Conservation (phyloP, 2,888 invertebrate species). For the Eurytoma californica region DNA sequence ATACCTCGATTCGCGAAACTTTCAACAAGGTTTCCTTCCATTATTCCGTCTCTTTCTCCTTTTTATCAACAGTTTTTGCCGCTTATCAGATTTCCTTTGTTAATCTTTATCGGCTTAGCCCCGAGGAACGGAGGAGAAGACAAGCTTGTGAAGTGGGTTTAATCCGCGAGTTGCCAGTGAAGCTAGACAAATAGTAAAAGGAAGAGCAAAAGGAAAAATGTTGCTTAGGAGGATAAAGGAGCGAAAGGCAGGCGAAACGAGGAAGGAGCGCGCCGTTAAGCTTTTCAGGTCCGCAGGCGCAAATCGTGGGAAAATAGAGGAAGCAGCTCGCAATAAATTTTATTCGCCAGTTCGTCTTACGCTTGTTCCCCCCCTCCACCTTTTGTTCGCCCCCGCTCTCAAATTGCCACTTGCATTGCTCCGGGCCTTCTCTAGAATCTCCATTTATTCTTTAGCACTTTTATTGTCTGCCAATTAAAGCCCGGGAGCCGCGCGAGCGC, state of each 20-base stretch:
- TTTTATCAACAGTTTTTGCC: not conserved
- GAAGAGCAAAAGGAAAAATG: slow-evolving; percentile 27
- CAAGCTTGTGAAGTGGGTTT: slow-evolving; percentile 55
- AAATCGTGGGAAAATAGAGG: slow-evolving; percentile 60
- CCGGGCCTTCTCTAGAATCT: slow-evolving; percentile 34
- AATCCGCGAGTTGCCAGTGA: slow-evolving; percentile 55
- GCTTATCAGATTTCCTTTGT: slow-evolving; percentile 25
- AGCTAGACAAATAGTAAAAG: slow-evolving; percentile 44
- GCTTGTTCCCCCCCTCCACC: slow-evolving; percentile 48
- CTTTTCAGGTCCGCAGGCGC: slow-evolving; percentile 56
- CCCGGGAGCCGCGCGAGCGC: not conserved
- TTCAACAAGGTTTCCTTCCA: not conserved
- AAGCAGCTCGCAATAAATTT: slow-evolving; percentile 60
- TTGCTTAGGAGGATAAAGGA: slow-evolving; percentile 40
- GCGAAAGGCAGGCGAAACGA: no score
- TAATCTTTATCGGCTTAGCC: slow-evolving; percentile 47
- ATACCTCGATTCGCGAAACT: not conserved
- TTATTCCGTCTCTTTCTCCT: not conserved
- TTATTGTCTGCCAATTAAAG: slow-evolving; percentile 38
- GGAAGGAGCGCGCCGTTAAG: slow-evolving; percentile 61
- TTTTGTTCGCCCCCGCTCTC: slow-evolving; percentile 34
- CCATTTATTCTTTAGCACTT: slow-evolving; percentile 26
- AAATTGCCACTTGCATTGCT: slow-evolving; percentile 23
- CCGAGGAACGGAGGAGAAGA: slow-evolving; percentile 43
- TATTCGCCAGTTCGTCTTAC: slow-evolving; percentile 60